phyloP scores from a whole-genome alignment of 2,888 invertebrate genomes.

The Drosophila demipolita region DNA sequence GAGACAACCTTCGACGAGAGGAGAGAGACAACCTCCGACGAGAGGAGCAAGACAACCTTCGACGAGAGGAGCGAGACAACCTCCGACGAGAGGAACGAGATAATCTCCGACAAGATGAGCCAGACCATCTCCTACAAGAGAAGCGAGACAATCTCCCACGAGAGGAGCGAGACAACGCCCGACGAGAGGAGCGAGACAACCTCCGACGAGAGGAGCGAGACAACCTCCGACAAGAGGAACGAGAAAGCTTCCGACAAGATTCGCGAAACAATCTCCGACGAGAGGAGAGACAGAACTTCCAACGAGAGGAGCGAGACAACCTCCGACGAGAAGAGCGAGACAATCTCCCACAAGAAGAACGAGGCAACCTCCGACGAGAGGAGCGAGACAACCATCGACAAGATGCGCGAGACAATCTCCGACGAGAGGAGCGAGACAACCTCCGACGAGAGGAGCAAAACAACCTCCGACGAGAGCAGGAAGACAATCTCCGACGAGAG shows the following conservation, averaged over 20 bases:
- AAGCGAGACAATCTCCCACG: not conserved
- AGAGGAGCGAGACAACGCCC: not conserved
- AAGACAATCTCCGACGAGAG: not conserved
- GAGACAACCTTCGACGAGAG: not conserved
- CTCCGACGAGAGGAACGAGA: not conserved
- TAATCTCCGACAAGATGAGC: not conserved
- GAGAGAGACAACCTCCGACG: not conserved
- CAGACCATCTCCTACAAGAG: not conserved
- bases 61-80: not conserved
- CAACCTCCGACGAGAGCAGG: not conserved
- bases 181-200: not conserved
- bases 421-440: not conserved
- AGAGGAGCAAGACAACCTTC: not conserved
- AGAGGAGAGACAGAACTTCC: no score
- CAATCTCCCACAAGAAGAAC: no score
- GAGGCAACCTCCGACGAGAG: no score
- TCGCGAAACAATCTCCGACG: no score
- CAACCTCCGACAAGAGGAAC: not conserved
- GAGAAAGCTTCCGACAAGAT: no score
- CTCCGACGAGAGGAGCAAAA: not conserved
- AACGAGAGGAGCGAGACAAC: no score
- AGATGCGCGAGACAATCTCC: not conserved
- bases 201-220: not conserved
- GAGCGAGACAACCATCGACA: not conserved
- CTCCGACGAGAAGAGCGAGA: no score